Percentiles rank a stretch among this genome's conserved stretches.
Conservation (phyloP, 1,140 invertebrate species). For the Halyomorpha halys region DNA sequence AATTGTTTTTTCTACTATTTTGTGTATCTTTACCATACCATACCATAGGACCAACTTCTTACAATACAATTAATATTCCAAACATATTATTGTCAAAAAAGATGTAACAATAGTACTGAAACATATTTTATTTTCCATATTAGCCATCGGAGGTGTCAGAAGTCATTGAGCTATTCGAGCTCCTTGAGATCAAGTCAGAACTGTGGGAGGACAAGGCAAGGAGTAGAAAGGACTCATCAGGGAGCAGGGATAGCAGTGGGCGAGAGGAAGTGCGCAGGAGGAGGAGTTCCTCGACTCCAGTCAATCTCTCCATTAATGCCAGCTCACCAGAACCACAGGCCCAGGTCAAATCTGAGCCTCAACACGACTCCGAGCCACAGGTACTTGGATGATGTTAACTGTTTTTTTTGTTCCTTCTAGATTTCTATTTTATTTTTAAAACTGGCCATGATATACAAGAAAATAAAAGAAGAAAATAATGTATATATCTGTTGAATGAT, state of each 20-base stretch:
- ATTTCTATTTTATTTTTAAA: no score
- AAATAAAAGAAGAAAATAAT: no score
- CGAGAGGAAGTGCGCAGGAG: conserved; percentile 23
- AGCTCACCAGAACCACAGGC: conserved; percentile 19
- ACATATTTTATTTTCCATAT: conserved; percentile 35
- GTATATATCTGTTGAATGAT: no score
- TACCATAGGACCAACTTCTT: no score
- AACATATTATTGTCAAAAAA: no score
- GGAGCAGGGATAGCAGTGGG: conserved; percentile 4
- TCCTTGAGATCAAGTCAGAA: conserved; percentile 72
- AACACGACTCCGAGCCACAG: conserved; percentile 19
- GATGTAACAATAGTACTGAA: neutral
- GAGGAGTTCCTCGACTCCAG: conserved; percentile 37
- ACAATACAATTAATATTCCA: no score
- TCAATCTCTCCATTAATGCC: conserved; percentile 56
- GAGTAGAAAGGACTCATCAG: conserved; percentile 10
- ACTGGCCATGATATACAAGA: no score
- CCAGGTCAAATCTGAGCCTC: conserved; percentile 16
- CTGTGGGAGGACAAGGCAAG: conserved; percentile 40
- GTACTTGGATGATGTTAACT: neutral
- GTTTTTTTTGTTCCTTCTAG: no score
- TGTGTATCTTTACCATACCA: no score
- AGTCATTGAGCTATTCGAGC: conserved; percentile 65
- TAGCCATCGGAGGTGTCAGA: conserved; percentile 69
- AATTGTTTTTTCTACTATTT: no score